Conservation (phyloP, 2,888 invertebrate species). For the Calephelis perditalis region DNA sequence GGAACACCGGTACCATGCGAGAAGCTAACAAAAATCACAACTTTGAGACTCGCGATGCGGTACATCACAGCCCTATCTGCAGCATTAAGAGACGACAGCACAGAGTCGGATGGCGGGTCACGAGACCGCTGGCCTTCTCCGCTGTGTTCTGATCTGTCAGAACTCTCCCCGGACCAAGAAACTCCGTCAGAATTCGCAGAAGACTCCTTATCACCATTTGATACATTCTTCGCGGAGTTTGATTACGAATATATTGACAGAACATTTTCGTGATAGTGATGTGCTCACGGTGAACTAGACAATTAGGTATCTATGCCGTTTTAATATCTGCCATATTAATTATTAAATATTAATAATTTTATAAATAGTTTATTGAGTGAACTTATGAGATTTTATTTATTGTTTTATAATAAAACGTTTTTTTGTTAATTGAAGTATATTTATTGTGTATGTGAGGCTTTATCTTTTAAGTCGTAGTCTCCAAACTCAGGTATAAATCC, state of each 20-base stretch:
- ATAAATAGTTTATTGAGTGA: slow-evolving; percentile 52
- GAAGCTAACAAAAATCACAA: slow-evolving; percentile 93
- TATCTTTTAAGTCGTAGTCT: background rate
- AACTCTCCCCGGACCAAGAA: slow-evolving; percentile 67
- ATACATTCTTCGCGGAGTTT: slow-evolving; percentile 74
- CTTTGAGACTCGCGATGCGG: slow-evolving; percentile 90
- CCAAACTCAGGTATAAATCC: background rate
- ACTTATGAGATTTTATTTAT: slow-evolving; percentile 58
- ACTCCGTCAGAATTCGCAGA: slow-evolving; percentile 71
- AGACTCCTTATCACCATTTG: slow-evolving; percentile 78
- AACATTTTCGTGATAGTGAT: slow-evolving; percentile 69
- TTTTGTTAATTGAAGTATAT: slow-evolving; percentile 48
- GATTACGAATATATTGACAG: slow-evolving; percentile 70
- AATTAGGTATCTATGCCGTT: slow-evolving; percentile 54
- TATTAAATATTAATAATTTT: slow-evolving; percentile 56
- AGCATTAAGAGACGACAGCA: slow-evolving; percentile 72
- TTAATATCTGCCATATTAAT: slow-evolving; percentile 68
- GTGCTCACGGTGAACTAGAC: slow-evolving; percentile 29
- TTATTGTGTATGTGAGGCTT: slow-evolving; percentile 19
- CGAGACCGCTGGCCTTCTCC: slow-evolving; percentile 68
- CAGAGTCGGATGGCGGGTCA: slow-evolving; percentile 42
- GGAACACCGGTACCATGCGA: slow-evolving; percentile 80
- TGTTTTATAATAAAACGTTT: slow-evolving; percentile 69
- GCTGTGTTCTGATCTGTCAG: slow-evolving; percentile 74
- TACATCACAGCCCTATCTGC: slow-evolving; percentile 89